Conservation (phyloP, 2,888 invertebrate species). For the Melolontha melolontha region DNA sequence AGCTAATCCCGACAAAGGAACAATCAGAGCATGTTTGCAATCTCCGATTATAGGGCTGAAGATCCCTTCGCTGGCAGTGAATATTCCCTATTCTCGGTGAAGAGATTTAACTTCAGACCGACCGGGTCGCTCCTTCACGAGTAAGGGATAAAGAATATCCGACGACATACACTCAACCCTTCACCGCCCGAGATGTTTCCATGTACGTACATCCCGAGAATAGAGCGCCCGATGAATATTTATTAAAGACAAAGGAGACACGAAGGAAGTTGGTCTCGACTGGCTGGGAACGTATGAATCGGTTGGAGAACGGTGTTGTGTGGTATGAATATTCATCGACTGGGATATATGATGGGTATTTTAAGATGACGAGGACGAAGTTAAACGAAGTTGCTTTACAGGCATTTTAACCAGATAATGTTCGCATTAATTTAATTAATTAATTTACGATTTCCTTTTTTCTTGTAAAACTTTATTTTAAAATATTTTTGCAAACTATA, state of each 20-base stretch:
- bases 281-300: constrained; percentile 12
- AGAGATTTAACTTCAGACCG: no score
- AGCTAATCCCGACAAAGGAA: no score
- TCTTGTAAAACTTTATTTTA: no score
- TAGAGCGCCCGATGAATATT: constrained; percentile 31
- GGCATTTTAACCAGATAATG: no score
- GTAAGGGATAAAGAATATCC: constrained; percentile 1
- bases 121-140: not conserved
- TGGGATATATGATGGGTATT: constrained; percentile 15
- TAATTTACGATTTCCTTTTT: no score
- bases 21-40: no score
- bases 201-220: constrained; percentile 39
- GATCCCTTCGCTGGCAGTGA: no score
- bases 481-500: no score
- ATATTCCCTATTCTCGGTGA: no score
- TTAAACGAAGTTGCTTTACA: not conserved
- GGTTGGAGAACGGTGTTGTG: not conserved
- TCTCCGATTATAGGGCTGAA: no score
- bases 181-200: constrained; percentile 21
- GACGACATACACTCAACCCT: constrained; percentile 14
- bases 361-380: constrained; percentile 17
- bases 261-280: constrained; percentile 26
- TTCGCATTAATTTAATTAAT: no score
- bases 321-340: constrained; percentile 33
- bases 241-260: constrained; percentile 27